Evolutionary conservation across 2,888 invertebrate species (phyloP), one percentile per base, ranked within the genome.

Genomic region (Leptinotarsa peninsularis): DNA sequence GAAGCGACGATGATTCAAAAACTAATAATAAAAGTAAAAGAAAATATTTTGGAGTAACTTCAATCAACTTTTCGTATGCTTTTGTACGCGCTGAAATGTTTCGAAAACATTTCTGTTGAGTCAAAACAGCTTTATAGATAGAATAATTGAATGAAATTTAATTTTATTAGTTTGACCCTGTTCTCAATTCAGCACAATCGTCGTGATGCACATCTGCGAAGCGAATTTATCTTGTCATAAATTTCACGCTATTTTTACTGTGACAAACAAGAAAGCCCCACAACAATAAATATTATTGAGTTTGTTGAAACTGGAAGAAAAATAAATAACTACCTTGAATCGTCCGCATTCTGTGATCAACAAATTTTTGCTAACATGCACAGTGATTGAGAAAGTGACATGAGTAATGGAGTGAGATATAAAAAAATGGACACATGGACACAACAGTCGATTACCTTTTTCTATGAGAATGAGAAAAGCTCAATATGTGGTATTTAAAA

Each of bases 121-220:
- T 76, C 68, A 21, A 73, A 66, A 73, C 63, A 66, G 49, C 66
- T 60, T 49, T 56, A 17, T 49, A n/a, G 33, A 49, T 49, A 66
- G 56, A 68, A 76, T 69, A 74, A 69, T 74, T 72, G 76, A 74
- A 76, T 72, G 66, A 76, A 74, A 69, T 76, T 74, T 54, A 74
- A 72, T 76, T 74, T 67, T 68, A 76, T 76, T 74, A 66, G 69
- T 74, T 74, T 76, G 76, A 76, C 76, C 76, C 74, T 76, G 76
- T 72, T 74, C 76, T 69, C 72, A 69, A 76, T 76, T 74, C 66
- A 23, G 58, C 74, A 74, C 68, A 76, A 56, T 71, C 52, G 49
- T 27, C 67, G 66, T 63, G 66, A 14, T 63, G 72, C 74, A 67
- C 66, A 72, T 72, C 71, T 76, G 76, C 63, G 75, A 52, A 43